These are phyloP conservation scores for Mustela lutreola DNA, from an alignment of 2,113 vertebrate genomes.

Conservation along the genomic window DNA sequence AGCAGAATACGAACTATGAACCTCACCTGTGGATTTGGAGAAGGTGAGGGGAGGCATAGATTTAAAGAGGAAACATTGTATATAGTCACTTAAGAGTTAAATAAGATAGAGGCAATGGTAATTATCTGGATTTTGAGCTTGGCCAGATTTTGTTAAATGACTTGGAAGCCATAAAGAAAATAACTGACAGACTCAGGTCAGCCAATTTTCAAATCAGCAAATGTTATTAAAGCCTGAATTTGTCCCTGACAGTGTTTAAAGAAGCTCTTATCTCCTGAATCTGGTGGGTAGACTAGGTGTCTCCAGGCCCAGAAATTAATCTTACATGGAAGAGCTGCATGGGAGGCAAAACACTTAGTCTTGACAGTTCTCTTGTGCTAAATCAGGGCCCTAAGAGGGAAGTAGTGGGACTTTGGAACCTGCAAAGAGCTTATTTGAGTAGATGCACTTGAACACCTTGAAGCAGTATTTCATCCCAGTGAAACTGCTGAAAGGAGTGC, in stretches of 20 bases:
- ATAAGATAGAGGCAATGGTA: neutral
- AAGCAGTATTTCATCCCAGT: neutral
- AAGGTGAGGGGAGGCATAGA: neutral
- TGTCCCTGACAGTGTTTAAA: neutral
- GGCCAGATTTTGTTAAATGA: neutral
- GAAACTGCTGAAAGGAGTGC: neutral
- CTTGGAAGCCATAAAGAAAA: neutral
- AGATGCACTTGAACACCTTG: neutral
- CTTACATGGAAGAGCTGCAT: neutral
- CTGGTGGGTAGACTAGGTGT: neutral
- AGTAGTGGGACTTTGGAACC: neutral
- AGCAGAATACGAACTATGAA: neutral
- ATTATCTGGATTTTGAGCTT: neutral
- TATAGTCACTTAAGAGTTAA: neutral
- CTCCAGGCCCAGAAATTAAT: neutral
- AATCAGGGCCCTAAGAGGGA: no score
- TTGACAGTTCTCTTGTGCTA: neutral
- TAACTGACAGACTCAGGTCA: neutral
- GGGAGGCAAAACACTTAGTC: neutral
- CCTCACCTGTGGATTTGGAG: neutral
- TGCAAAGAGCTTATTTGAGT: neutral
- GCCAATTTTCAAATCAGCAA: neutral
- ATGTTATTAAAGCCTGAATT: neutral
- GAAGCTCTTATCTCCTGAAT: neutral
- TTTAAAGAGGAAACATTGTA: neutral